Evolutionary conservation across 2,113 vertebrate genomes (phyloP).

Genomic region (Pluvialis apricaria): DNA sequence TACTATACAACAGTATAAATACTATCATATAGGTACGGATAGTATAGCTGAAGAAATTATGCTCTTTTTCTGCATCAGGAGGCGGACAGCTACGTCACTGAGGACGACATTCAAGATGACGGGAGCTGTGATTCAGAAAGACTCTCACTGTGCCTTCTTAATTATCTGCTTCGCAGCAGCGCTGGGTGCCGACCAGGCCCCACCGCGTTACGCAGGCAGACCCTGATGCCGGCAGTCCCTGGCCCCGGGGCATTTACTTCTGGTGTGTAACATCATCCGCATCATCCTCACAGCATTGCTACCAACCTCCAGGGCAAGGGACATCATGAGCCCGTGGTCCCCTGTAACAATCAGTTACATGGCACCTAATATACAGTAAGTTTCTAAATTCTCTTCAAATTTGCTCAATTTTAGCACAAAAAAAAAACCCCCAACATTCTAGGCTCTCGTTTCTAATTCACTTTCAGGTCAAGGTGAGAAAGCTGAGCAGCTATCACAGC

Average conservation of each 20-base stretch:
- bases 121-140: not conserved
- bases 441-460: not conserved
- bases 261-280: not conserved
- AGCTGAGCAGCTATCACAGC: not conserved
- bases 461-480: not conserved
- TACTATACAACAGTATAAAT: not conserved
- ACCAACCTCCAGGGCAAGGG: not conserved
- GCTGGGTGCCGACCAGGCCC: not conserved
- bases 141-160: not conserved
- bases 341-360: not conserved
- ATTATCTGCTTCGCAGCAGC: not conserved
- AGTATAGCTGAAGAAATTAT: not conserved
- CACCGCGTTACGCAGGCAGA: not conserved
- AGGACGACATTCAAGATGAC: not conserved
- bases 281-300: not conserved
- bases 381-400: not conserved
- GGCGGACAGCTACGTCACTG: not conserved
- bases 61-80: not conserved
- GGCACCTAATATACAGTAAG: not conserved
- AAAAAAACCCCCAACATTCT: not conserved
- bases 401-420: not conserved
- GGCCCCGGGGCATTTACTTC: not conserved
- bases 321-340: not conserved
- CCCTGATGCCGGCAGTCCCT: accelerated
- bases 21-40: accelerated